These are phyloP conservation scores for Leptopilina drosophilae DNA, from an alignment of 2,888 invertebrate species.

Conservation along the genomic window DNA sequence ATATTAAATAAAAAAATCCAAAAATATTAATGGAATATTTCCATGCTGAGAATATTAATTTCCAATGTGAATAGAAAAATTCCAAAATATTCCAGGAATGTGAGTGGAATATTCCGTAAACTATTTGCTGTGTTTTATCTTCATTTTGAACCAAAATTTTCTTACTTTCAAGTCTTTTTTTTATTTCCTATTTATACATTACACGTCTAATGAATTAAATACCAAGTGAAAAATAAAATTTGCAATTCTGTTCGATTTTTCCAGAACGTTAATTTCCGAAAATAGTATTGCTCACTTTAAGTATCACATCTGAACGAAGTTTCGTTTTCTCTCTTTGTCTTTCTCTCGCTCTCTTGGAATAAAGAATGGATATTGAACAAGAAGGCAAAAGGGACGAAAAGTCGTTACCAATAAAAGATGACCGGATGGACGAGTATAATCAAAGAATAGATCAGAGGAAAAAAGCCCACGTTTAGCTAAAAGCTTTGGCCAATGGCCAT, in stretches of 20 bases:
- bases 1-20: too few species aligned
- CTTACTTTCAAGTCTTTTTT: background rate
- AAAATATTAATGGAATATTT: too few species aligned
- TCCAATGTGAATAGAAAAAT: too few species aligned
- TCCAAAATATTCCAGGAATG: too few species aligned
- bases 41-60: too few species aligned
- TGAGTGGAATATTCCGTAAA: too few species aligned
- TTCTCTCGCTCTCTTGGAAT: background rate
- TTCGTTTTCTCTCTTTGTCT: constrained; percentile 17
- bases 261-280: background rate
- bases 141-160: too few species aligned
- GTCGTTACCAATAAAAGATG: constrained; percentile 74
- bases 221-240: background rate
- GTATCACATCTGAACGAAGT: background rate
- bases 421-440: constrained; percentile 75
- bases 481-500: constrained; percentile 75
- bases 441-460: constrained; percentile 76
- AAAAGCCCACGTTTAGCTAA: constrained; percentile 73
- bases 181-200: background rate
- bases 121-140: too few species aligned
- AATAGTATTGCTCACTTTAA: constrained; percentile 3
- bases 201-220: background rate
- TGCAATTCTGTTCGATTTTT: constrained; percentile 11
- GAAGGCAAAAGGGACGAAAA: constrained; percentile 53
- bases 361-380: constrained; percentile 13